Conservation (phyloP, 2,888 invertebrate species). For the Dynastes grantii region DNA sequence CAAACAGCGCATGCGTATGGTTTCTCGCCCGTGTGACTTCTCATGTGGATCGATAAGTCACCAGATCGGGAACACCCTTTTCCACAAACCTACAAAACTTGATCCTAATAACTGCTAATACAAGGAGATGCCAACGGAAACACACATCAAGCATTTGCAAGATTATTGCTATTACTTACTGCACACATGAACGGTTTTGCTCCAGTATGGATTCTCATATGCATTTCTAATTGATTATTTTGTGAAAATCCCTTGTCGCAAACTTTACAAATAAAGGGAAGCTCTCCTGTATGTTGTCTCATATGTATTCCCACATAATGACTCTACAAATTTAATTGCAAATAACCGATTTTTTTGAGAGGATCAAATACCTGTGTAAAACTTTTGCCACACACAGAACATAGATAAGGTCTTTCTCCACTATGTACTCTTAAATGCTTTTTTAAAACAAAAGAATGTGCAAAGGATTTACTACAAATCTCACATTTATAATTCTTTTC, state of each 20-base stretch:
- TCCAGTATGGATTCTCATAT: slow-evolving; percentile 64
- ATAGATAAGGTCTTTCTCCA: slow-evolving; percentile 64
- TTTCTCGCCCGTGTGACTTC: slow-evolving; percentile 65
- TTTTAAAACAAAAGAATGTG: slow-evolving; percentile 65
- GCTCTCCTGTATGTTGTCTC: slow-evolving; percentile 65
- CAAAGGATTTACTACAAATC: slow-evolving; percentile 63
- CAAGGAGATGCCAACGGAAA: background rate
- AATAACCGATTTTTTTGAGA: too few relatives aligned
- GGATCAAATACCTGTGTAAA: slow-evolving; percentile 62
- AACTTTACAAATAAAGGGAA: slow-evolving; percentile 62
- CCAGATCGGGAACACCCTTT: slow-evolving; percentile 64
- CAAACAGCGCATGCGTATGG: slow-evolving; percentile 63
- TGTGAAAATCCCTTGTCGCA: slow-evolving; percentile 64
- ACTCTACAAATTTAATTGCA: slow-evolving; percentile 59
- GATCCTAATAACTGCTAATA: background rate
- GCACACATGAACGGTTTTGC: slow-evolving; percentile 64
- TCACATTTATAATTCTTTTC: slow-evolving; percentile 63
- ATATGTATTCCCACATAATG: slow-evolving; percentile 65
- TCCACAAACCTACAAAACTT: slow-evolving; percentile 62
- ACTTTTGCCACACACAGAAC: slow-evolving; percentile 64
- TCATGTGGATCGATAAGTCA: slow-evolving; percentile 63
- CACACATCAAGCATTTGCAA: too few relatives aligned
- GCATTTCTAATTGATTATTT: slow-evolving; percentile 64
- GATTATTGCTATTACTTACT: slow-evolving; percentile 53
- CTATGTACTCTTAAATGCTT: slow-evolving; percentile 64